Base-by-base conservation (phyloP, 2,113 vertebrate genomes). In the Chloebia gouldiae region DNA sequence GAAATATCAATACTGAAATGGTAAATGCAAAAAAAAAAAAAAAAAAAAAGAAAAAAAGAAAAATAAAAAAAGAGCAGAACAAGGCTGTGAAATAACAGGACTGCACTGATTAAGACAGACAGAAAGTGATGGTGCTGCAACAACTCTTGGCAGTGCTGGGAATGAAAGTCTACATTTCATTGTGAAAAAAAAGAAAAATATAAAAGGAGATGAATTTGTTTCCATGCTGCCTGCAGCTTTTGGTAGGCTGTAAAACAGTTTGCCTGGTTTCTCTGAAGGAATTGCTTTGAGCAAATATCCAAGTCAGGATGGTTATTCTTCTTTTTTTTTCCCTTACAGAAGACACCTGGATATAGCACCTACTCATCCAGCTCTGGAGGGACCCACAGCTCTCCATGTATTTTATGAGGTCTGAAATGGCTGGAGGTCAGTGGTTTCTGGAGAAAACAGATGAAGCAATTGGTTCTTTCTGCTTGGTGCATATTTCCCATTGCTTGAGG, bases 201-300 rank as follows among this genome's bases (percentile, higher is more conserved):
- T 66, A 86, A 95, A 95, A 81, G 53, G 85, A 93, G 84, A 81
- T 87, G 60, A 59, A 90, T 93, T 93, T 88, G 44, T 73, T 90
- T 20, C 51, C 1, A 4, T 47, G 90, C 59, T 97, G 88, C 42
- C 69, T 95, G 61, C 45, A 92, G 86, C 64, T 88, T 91, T 73
- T 64, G 73, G 50, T 53, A 63, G 88, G 20, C 51, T 64, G 31
- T 19, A 70, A 56, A 95, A 51, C 20, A 66, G 64, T 60, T 90
- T 81, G 65, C 31, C 68, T 65, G 21, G 23, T 17, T 18, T 42
- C 25, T 60, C 80, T 71, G 82, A 73, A 93, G 85, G 59, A 86
- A 81, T 39, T 49, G 64, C 88, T 93, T 66, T 24, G 69, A 90
- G 71, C 42, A 83, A 92, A 66, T 33, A 69, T 7, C 31, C 50